Evolutionary conservation across 2,888 invertebrate species (phyloP).

Genomic region (Amiota mariae): DNA sequence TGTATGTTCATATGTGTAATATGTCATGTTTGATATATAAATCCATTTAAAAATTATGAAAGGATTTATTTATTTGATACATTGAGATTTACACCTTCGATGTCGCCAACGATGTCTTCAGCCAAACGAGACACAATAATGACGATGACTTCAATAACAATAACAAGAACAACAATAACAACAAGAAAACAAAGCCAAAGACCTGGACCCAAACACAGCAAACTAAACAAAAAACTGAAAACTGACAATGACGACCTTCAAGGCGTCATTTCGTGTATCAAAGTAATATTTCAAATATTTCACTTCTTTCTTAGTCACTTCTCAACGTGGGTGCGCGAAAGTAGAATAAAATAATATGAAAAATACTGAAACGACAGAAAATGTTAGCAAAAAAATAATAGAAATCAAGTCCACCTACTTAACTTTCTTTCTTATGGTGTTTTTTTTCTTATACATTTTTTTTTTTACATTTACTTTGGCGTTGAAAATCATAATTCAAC

Average conservation of each 20-base stretch:
- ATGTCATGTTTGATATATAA: no score
- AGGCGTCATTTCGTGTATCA: slow-evolving; percentile 28
- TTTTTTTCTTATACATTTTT: neutral
- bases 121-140: no score
- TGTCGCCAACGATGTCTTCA: neutral
- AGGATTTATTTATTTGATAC: slow-evolving; percentile 11
- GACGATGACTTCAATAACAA: no score
- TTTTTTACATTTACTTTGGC: neutral
- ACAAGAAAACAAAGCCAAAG: no score
- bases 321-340: neutral
- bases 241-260: slow-evolving; percentile 16
- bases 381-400: slow-evolving; percentile 10
- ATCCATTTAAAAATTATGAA: slow-evolving; percentile 7
- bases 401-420: slow-evolving; percentile 20
- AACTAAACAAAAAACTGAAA: neutral
- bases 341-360: neutral
- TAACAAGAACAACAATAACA: no score
- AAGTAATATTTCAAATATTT: slow-evolving; percentile 25
- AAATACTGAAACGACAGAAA: slow-evolving; percentile 7
- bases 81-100: slow-evolving; percentile 7
- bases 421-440: neutral
- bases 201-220: no score
- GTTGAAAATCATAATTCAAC: slow-evolving; percentile 27
- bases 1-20: neutral
- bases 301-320: no score